These are phyloP conservation scores for Dissostichus mawsoni DNA, from an alignment of 2,113 vertebrate genomes.

Conservation along the genomic window DNA sequence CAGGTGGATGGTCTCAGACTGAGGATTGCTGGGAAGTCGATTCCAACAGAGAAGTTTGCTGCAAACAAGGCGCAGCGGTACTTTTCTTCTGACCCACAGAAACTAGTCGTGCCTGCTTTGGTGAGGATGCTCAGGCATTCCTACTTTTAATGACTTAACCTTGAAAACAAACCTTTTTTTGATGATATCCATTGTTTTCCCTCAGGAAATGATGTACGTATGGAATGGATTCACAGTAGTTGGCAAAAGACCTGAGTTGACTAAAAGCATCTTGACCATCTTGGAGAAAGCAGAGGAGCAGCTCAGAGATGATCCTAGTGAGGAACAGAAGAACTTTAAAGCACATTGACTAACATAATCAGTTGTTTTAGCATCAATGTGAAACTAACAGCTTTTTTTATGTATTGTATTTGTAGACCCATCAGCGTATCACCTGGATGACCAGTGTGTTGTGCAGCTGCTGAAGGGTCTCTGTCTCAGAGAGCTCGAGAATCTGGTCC, in stretches of 20 bases:
- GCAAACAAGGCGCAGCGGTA: slow-evolving; percentile 83
- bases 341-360: neutral
- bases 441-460: slow-evolving; percentile 80
- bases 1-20: slow-evolving; percentile 80
- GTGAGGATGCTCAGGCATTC: slow-evolving; percentile 51
- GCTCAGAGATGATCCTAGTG: slow-evolving; percentile 86
- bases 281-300: slow-evolving; percentile 89
- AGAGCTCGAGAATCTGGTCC: slow-evolving; percentile 65
- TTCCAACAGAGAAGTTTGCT: slow-evolving; percentile 86
- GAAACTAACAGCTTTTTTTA: slow-evolving; percentile 4
- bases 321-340: slow-evolving; percentile 28
- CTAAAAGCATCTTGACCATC: slow-evolving; percentile 87
- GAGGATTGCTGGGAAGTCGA: slow-evolving; percentile 85
- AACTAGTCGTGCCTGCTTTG: slow-evolving; percentile 81
- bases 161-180: neutral
- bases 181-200: neutral
- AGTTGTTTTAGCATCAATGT: neutral
- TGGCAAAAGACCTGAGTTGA: slow-evolving; percentile 79
- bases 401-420: slow-evolving; percentile 46
- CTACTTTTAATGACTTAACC: neutral
- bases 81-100: slow-evolving; percentile 62
- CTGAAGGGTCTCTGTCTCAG: slow-evolving; percentile 84
- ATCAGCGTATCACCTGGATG: slow-evolving; percentile 76
- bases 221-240: slow-evolving; percentile 86
- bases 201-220: slow-evolving; percentile 87